These are phyloP conservation scores for Zoroaster sp. DNA, from an alignment of 53 echinoderm and acorn worm species.

Conservation along the genomic window DNA sequence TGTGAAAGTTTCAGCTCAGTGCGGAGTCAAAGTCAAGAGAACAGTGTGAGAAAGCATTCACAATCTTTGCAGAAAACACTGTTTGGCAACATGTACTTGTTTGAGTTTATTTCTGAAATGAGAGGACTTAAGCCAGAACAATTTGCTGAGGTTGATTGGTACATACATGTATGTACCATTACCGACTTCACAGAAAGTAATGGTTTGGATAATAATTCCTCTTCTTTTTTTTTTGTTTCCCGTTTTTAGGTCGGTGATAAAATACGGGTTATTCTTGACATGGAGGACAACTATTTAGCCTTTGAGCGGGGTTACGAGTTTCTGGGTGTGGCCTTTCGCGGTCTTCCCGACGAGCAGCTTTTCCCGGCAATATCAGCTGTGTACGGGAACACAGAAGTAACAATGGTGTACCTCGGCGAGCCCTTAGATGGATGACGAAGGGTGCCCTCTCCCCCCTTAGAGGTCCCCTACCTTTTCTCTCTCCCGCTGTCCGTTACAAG, in stretches of 20 bases:
- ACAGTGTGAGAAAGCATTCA: no score
- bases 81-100: no score
- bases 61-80: no score
- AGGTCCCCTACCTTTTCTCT: background rate
- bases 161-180: background rate
- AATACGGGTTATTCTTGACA: conserved; percentile 98
- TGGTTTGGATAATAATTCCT: background rate
- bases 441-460: background rate
- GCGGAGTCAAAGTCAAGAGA: no score
- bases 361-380: conserved; percentile 98
- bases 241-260: conserved; percentile 85
- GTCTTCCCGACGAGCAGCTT: conserved; percentile 94
- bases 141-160: background rate
- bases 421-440: conserved; percentile 94
- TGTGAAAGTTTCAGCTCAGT: no score
- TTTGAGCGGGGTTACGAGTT: conserved; percentile 97
- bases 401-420: conserved; percentile 98
- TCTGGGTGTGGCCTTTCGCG: conserved; percentile 97
- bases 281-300: conserved; percentile 98
- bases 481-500: background rate
- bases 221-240: background rate
- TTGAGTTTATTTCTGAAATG: no score
- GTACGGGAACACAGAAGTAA: conserved; percentile 99
- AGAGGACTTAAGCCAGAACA: no score
- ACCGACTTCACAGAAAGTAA: background rate